Evolutionary conservation across 2,888 invertebrate species (phyloP).

Genomic region (Toxonevra muliebris): DNA sequence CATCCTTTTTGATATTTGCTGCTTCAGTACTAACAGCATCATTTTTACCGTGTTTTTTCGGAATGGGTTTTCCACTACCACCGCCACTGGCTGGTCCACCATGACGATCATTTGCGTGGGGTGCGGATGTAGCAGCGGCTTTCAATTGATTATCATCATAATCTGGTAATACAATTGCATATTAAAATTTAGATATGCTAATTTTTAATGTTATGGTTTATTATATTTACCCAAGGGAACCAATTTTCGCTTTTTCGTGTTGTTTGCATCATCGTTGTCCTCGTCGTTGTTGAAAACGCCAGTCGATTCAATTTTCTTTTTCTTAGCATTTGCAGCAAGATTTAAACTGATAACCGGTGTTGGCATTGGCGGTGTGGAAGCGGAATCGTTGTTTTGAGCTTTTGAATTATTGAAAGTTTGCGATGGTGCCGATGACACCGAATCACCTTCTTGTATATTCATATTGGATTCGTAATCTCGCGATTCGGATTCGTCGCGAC

Average conservation of each 20-base stretch:
- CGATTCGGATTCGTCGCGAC: slow-evolving; percentile 58
- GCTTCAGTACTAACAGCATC: slow-evolving; percentile 46
- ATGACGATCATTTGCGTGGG: slow-evolving; percentile 34
- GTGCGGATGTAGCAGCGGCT: slow-evolving; percentile 21
- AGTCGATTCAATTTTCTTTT: slow-evolving; percentile 80
- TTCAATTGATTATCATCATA: slow-evolving; percentile 57
- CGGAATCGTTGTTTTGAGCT: slow-evolving; percentile 48
- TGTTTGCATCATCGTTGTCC: slow-evolving; percentile 70
- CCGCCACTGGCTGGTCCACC: slow-evolving; percentile 34
- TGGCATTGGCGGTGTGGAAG: slow-evolving; percentile 59
- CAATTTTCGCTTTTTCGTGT: slow-evolving; percentile 78
- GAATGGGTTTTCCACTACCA: slow-evolving; percentile 39
- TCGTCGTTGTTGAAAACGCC: slow-evolving; percentile 89
- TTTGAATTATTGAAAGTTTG: slow-evolving; percentile 45
- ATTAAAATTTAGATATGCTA: not conserved
- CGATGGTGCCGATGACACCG: slow-evolving; percentile 63
- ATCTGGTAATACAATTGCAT: slow-evolving; percentile 47
- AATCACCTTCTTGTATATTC: slow-evolving; percentile 62
- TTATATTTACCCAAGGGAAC: slow-evolving; percentile 73
- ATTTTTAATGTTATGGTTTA: not conserved
- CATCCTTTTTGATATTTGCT: slow-evolving; percentile 66
- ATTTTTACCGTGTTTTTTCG: slow-evolving; percentile 55
- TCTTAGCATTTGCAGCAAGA: slow-evolving; percentile 64
- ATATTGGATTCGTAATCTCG: slow-evolving; percentile 49
- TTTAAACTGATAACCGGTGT: slow-evolving; percentile 65